phyloP scores from a whole-genome alignment of 35 echinoderm and acorn worm species.

The Apostichopus parvimensis region DNA sequence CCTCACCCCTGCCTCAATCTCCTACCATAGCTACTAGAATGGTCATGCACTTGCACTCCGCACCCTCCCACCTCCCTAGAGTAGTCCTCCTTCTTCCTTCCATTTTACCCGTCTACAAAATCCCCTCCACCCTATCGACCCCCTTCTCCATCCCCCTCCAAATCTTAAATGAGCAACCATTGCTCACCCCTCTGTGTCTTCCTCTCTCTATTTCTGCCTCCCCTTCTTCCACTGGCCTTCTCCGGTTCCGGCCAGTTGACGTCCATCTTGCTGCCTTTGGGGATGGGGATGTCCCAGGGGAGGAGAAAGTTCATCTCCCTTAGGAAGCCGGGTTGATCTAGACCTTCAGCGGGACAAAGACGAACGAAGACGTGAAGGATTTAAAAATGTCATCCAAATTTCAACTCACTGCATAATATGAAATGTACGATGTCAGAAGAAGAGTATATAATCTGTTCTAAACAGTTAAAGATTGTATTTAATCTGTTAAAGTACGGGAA shows the following conservation, averaged over 20 bases:
- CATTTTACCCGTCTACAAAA: too few species aligned
- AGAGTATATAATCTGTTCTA: too few species aligned
- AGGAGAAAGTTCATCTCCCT: slow-evolving; percentile 81
- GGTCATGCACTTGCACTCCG: not conserved
- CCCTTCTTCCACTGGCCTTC: slow-evolving; percentile 59
- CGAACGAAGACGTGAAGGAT: too few species aligned
- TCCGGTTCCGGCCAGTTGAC: slow-evolving; percentile 85
- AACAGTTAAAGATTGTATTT: too few species aligned
- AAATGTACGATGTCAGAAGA: too few species aligned
- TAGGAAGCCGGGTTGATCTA: slow-evolving; percentile 84
- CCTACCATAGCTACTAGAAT: not conserved
- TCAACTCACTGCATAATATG: not conserved
- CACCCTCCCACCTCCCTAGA: not conserved
- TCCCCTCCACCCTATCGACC: not conserved
- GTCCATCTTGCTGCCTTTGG: slow-evolving; percentile 81
- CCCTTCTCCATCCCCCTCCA: not conserved
- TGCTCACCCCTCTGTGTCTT: slow-evolving; percentile 67
- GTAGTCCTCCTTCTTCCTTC: not conserved
- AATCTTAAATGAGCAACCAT: too few species aligned
- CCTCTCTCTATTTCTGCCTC: slow-evolving; percentile 83
- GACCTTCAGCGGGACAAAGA: slow-evolving; percentile 32
- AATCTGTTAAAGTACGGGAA: too few species aligned
- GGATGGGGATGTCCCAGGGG: slow-evolving; percentile 95
- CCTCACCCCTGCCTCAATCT: too few species aligned
- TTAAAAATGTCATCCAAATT: not conserved